Evolutionary conservation across 2,888 invertebrate species (phyloP), one percentile per base, ranked within the genome.

Genomic region (Platycheirus albimanus): DNA sequence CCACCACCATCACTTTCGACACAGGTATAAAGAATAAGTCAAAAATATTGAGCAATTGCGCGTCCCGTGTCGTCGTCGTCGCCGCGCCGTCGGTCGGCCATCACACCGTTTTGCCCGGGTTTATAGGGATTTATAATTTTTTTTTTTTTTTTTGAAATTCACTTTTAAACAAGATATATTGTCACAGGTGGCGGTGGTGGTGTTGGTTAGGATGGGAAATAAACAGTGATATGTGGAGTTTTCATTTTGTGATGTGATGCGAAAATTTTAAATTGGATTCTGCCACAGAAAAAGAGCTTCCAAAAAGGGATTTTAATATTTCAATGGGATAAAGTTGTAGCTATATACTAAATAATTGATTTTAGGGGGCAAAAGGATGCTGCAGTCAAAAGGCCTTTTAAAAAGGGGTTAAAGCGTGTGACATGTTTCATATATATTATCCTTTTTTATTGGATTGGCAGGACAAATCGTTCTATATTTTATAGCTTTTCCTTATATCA

Each of bases 191-290:
- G 33, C 15, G 13, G 11, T 15, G 49, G 13, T 11, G 7, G n/a
- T n/a, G n/a, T n/a, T n/a, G n/a, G n/a, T n/a, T n/a, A n/a, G n/a
- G n/a, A n/a, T n/a, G n/a, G n/a, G n/a, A n/a, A n/a, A n/a, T n/a
- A n/a, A n/a, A n/a, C n/a, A n/a, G n/a, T n/a, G n/a, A 3, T 45
- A 17, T n/a, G 10, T 67, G 52, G 17, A 24, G 6, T 28, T 70
- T 49, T 17, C 8, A 7, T 38, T 47, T 52, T 49, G 33, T 45
- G 41, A 56, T 33, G 19, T 49, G 70, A 70, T 54, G 47, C 61
- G 54, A 17, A 63, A 47, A 64, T 63, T 33, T 70, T 47, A 77
- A 77, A 77, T 77, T 69, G 63, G 63, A 63, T 56, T 77, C n/a
- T n/a, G n/a, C 11, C 10, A 8, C 63, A 45, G 67, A 61, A 61